Evolutionary conservation across 2,797 vertebrate genomes (phyloP), one percentile per base, ranked within the genome.

Genomic region (Lithobates sylvaticus): DNA sequence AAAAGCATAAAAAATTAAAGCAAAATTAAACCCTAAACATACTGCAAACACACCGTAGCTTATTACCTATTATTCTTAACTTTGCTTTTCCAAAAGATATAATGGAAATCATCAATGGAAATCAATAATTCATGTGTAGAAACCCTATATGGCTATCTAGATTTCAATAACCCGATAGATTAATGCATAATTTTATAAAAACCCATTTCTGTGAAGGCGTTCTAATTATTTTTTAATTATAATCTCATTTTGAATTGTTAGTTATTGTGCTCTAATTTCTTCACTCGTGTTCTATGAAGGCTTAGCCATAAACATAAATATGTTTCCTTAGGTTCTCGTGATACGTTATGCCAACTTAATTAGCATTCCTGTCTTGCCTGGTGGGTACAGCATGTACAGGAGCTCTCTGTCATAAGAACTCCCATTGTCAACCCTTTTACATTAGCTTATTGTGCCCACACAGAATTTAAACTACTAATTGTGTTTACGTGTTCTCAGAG

Each of bases 141-240:
- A 68, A 76, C 23, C 7, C 10, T 75, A 76, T 44, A 68, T 76
- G 72, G 73, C 76, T 78, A 81, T 81, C n/a, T 34, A 7, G 29
- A 16, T 61, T 77, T 84, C 32, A 39, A 70, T 68, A 81, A 75
- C 23, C 32, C 36, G 32, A 34, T 44, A 44, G 34, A 76, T 76
- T 58, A 54, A 34, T 75, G 23, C 21, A 69, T 47, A 27, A 72
- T 71, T 86, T 76, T 36, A 12, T 50, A 16, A 76, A 68, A 70
- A 27, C n/a, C 29, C 39, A 69, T 86, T 86, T 54, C 50, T 39
- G 75, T 70, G 34, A 50, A 86, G 72, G 32, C 36, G 32, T 18
- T 64, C 78, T 82, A 82, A 82, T 86, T 86, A 77, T 70, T 27
- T 82, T 81, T 58, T 81, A 81, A 86, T 86, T 86, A 76, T 76